These are phyloP conservation scores for Hydropsyche tenuis DNA, from an alignment of 1,140 invertebrate genomes.

Conservation along the genomic window DNA sequence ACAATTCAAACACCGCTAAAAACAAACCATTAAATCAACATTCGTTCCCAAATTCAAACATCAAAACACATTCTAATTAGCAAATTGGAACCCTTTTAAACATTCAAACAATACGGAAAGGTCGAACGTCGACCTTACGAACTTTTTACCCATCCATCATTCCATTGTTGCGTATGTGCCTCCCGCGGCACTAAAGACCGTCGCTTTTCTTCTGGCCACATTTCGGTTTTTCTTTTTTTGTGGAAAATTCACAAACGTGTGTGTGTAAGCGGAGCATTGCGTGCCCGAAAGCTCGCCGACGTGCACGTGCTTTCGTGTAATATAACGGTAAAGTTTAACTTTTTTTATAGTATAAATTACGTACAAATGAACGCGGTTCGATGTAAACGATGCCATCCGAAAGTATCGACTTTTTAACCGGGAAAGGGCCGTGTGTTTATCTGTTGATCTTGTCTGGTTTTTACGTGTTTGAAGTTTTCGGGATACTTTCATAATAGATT, in stretches of 20 bases:
- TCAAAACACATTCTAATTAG: no score
- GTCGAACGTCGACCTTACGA: no score
- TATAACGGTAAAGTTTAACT: not conserved
- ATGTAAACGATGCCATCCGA: no score
- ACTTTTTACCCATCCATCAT: not conserved
- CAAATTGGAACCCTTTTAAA: no score
- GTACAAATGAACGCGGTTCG: not conserved
- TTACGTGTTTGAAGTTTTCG: no score
- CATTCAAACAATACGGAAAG: no score
- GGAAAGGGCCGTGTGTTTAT: not conserved
- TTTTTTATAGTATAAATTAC: not conserved
- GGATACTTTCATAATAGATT: no score
- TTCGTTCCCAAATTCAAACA: not conserved
- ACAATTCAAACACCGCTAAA: no score
- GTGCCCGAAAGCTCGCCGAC: not conserved
- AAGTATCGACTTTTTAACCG: not conserved
- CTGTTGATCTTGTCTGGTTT: no score
- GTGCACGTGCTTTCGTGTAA: not conserved
- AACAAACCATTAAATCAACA: not conserved
- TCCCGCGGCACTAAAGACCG: not conserved
- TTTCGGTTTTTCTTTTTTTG: not conserved
- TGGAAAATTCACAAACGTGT: slow-evolving; percentile 12
- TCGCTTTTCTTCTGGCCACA: not conserved
- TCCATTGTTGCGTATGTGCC: not conserved
- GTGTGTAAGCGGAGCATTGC: not conserved